Evolutionary conservation across 2,888 invertebrate species (phyloP), one percentile per base, ranked within the genome.

Genomic region (Noctua pronuba): DNA sequence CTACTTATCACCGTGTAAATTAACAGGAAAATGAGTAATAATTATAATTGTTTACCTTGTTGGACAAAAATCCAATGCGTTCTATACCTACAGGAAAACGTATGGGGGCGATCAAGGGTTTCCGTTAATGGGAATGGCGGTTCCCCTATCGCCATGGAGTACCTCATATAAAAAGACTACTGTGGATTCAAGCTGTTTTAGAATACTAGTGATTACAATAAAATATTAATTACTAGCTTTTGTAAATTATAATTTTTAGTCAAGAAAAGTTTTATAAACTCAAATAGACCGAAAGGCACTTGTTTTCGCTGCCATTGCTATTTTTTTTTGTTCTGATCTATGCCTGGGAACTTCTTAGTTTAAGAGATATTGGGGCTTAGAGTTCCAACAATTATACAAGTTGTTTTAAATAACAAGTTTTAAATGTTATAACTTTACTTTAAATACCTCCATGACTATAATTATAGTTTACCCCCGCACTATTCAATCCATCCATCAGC

Each of bases 21-120:
- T 77, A 82, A 82, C 82, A 84, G 84, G 84, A 84, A 84, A 84
- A 79, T 49, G 35, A 46, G 28, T 73, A 71, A 62, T 78, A 67
- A 73, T 67, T 85, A 82, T 73, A 75, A 79, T 82, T 71, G 82
- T 84, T 85, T 84, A 82, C 85, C 58, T 71, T 73, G 58, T 82
- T 46, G 64, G 4, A 67, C 80, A 84, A 83, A 83, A 84, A 84
- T 80, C 84, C 83, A 79, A 72, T 73, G 28, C 11, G 41, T 66
- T 16, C 2, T 28, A 41, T 75, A 46, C 49, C 31, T 77, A 74
- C 31, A 85, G 82, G 85, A 84, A 84, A 84, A 84, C 1, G 2
- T 41, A 41, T 28, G 16, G 31, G 21, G 31, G 69, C 44, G 13
- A 46, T 49, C 21, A 75, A 69, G 46, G 70, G 55, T 72, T 68